A percentile compares a stretch with the other conserved stretches of the same genome.
Evolutionary conservation across 2,888 invertebrate species (phyloP).

Genomic region (Muscina levida): DNA sequence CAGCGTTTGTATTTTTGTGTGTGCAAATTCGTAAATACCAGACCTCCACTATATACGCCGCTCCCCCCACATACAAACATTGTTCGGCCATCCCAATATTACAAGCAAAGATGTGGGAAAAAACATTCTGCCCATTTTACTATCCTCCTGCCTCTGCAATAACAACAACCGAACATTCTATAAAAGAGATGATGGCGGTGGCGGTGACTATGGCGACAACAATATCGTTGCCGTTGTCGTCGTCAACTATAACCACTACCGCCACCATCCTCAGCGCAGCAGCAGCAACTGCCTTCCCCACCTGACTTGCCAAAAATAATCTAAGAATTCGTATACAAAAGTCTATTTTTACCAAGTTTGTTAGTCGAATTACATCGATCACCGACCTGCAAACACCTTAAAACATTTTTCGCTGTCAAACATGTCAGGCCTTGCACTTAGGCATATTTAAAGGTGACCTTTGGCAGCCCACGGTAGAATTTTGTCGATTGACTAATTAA

Average conservation of each 20-base stretch:
- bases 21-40: conserved; percentile 43
- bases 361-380: conserved; percentile 9
- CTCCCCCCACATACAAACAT: neutral
- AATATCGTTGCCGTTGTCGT: conserved; percentile 5
- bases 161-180: neutral
- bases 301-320: conserved; percentile 47
- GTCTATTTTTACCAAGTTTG: conserved; percentile 41
- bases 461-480: neutral
- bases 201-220: neutral
- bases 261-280: neutral
- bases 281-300: conserved; percentile 37
- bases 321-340: conserved; percentile 40
- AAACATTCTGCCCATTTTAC: too few relatives aligned
- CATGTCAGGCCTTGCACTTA: neutral
- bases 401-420: neutral
- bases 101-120: too few relatives aligned
- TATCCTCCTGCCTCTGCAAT: neutral
- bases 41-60: conserved; percentile 11
- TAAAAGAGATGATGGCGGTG: neutral
- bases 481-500: neutral
- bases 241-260: conserved; percentile 9
- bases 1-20: conserved; percentile 42
- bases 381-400: neutral
- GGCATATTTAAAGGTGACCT: neutral
- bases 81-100: neutral